phyloP scores from a whole-genome alignment of 1,140 invertebrate genomes.

The Rhopalosiphum maidis region DNA sequence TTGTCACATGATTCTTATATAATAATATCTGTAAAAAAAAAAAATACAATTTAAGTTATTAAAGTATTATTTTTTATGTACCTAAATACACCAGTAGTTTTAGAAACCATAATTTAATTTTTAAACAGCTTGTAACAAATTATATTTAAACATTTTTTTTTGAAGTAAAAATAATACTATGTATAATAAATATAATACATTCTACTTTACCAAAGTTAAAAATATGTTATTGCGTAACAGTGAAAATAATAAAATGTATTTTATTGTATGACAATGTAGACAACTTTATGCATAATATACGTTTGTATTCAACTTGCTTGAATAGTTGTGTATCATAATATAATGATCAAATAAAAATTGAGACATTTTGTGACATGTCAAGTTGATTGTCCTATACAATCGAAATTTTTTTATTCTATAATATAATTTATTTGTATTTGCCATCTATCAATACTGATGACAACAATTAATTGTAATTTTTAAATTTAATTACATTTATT shows the following conservation, averaged over 20 bases:
- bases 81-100: neutral
- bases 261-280: neutral
- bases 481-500: neutral
- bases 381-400: neutral
- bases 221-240: neutral
- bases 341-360: neutral
- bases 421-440: neutral
- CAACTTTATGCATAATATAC: neutral
- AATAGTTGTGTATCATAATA: neutral
- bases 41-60: neutral
- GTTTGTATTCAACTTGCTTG: neutral
- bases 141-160: neutral
- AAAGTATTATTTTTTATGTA: neutral
- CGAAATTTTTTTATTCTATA: neutral
- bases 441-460: neutral
- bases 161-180: no score
- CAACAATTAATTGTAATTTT: neutral
- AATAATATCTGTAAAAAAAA: neutral
- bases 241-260: neutral
- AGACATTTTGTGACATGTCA: neutral
- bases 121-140: neutral
- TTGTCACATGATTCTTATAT: constrained; percentile 10
- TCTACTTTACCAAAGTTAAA: neutral
- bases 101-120: neutral
- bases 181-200: neutral